These are phyloP conservation scores for Sapajus apella DNA, from an alignment of 2,113 vertebrate genomes.

Conservation along the genomic window DNA sequence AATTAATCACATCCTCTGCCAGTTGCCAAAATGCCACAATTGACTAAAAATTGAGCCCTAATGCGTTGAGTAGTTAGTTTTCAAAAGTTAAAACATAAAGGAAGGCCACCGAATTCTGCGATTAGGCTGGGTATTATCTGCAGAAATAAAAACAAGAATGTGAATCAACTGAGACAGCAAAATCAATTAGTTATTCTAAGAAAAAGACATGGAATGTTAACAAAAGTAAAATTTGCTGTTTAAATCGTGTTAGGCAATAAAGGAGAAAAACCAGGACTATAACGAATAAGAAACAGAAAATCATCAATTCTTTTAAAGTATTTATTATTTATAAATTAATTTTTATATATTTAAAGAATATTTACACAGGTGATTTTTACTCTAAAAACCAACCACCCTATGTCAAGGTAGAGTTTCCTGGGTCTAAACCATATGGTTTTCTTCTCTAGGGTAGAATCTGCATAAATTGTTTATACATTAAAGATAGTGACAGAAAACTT, in stretches of 20 bases:
- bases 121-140: background rate
- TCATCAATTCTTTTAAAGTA: background rate
- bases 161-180: conserved; percentile 28
- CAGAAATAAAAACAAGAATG: background rate
- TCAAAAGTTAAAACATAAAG: conserved; percentile 23
- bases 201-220: background rate
- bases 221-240: conserved; percentile 31
- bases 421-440: background rate
- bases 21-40: background rate
- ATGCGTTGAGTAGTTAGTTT: background rate
- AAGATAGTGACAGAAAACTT: background rate
- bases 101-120: background rate
- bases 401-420: background rate
- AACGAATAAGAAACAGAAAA: conserved; percentile 38
- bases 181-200: background rate
- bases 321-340: conserved; percentile 13
- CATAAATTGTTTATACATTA: background rate
- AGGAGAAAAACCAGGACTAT: background rate
- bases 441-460: background rate
- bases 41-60: background rate
- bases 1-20: background rate
- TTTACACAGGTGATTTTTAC: background rate
- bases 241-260: background rate
- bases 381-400: background rate
- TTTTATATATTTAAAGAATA: conserved; percentile 20